Conservation (phyloP, 2,113 vertebrate genomes). For the Sitta europaea region DNA sequence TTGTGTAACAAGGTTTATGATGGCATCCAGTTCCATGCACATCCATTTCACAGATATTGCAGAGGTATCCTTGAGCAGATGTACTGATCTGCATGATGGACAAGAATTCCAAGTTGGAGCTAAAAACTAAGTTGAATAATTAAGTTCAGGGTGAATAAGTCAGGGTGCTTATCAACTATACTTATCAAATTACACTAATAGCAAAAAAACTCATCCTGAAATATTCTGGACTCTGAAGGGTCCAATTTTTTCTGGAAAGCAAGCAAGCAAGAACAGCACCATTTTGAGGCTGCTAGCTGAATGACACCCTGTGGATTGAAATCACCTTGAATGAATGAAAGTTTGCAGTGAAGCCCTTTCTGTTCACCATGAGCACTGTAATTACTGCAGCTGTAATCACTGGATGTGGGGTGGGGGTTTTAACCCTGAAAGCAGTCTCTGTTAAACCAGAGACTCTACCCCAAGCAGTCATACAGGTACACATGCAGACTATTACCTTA, state of each 20-base stretch:
- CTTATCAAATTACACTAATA: neutral
- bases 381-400: neutral
- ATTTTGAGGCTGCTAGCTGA: neutral
- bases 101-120: neutral
- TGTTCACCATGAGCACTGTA: neutral
- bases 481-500: neutral
- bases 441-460: neutral
- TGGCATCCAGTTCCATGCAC: neutral
- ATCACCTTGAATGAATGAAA: neutral
- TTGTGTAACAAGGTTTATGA: neutral
- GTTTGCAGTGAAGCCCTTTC: neutral
- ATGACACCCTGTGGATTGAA: neutral
- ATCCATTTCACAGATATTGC: neutral
- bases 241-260: neutral
- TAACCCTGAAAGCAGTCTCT: rapidly evolving
- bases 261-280: neutral
- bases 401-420: neutral
- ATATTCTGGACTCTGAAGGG: neutral
- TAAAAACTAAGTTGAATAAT: neutral
- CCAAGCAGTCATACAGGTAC: neutral
- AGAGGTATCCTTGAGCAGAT: neutral
- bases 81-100: neutral
- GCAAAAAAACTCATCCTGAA: neutral
- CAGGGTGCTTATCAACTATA: neutral
- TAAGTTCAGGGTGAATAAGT: neutral